Conservation (phyloP, 2,113 vertebrate species). For the Columbina picui region DNA sequence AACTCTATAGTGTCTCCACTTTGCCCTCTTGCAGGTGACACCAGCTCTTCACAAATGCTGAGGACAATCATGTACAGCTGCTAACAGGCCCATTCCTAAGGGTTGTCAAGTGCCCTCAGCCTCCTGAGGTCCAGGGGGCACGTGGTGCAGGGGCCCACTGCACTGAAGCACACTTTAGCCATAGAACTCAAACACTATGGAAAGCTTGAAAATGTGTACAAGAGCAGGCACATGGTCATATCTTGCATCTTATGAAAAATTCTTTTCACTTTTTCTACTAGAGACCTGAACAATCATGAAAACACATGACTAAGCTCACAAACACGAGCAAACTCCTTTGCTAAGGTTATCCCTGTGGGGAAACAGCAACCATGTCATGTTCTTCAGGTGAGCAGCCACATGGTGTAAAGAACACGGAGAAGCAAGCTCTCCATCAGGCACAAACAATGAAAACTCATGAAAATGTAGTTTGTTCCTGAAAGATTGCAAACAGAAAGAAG, state of each 20-base stretch:
- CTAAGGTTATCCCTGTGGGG: background rate
- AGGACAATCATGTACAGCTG: background rate
- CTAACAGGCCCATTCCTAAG: background rate
- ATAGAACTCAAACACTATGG: background rate
- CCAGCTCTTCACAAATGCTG: background rate
- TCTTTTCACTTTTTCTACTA: background rate
- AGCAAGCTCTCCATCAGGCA: background rate
- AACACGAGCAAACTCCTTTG: background rate
- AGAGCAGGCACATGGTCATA: background rate
- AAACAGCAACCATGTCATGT: background rate
- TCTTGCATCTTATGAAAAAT: background rate
- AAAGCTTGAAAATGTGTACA: background rate
- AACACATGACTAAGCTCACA: background rate
- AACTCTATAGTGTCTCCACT: fast-evolving
- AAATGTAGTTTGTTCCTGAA: background rate
- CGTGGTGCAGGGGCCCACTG: fast-evolving
- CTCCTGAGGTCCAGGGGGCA: background rate
- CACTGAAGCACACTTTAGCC: background rate
- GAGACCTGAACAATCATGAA: background rate
- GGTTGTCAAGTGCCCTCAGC: background rate
- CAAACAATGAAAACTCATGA: background rate
- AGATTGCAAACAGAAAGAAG: background rate
- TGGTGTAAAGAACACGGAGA: background rate
- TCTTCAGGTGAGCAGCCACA: background rate
- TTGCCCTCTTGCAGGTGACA: background rate